Percentiles rank a stretch among this genome's conserved stretches.
Evolutionary conservation across 2,113 vertebrate genomes (phyloP).

Genomic region (Oryctolagus cuniculus): DNA sequence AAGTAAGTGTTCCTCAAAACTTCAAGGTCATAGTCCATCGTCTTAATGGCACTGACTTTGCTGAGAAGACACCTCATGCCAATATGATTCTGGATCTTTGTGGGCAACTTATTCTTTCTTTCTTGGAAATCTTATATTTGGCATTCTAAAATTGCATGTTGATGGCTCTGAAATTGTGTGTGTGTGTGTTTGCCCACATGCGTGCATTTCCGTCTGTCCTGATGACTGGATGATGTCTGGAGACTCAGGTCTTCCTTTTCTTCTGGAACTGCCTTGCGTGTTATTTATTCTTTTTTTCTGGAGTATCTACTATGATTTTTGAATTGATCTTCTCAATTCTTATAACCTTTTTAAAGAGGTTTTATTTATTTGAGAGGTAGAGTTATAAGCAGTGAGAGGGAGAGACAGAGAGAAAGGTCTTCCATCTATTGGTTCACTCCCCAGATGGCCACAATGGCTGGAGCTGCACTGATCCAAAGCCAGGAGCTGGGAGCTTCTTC

Average conservation of each 20-base stretch:
- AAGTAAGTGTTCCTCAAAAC: neutral
- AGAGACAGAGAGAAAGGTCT: no score
- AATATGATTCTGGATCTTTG: neutral
- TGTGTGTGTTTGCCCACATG: neutral
- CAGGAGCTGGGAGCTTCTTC: no score
- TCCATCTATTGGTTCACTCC: no score
- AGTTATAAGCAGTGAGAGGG: no score
- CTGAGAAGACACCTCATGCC: neutral
- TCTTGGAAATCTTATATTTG: neutral
- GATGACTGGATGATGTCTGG: neutral
- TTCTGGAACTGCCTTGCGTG: neutral
- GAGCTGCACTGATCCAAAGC: no score
- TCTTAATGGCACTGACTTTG: neutral
- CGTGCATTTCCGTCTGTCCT: neutral
- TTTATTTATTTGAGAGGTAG: neutral
- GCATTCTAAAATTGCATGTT: neutral
- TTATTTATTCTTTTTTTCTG: neutral
- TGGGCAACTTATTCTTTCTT: neutral
- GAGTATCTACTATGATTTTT: neutral
- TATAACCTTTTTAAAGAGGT: neutral
- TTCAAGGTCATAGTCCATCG: neutral
- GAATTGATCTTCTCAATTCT: neutral
- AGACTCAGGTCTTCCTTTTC: neutral
- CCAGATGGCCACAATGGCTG: no score
- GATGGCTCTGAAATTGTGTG: neutral